phyloP scores from a whole-genome alignment of 1,140 invertebrate genomes.

The Homarus americanus region DNA sequence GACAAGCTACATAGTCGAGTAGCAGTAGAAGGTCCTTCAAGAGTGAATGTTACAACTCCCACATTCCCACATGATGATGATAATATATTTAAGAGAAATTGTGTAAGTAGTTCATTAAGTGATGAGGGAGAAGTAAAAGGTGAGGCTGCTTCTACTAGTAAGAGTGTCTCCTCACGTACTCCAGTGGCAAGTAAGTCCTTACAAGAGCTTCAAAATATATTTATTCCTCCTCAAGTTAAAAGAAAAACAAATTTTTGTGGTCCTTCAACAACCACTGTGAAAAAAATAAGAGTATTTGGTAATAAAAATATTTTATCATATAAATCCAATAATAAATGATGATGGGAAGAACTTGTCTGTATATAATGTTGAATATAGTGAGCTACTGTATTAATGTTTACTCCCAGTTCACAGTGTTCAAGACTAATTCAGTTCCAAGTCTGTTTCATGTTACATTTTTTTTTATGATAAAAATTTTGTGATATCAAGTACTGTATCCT shows the following conservation, averaged over 20 bases:
- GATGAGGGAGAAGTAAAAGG: not conserved
- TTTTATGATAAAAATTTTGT: not conserved
- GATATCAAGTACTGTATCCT: not conserved
- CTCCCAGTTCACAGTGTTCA: not conserved
- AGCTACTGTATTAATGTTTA: not conserved
- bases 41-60: too few species aligned
- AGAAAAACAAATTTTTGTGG: not conserved
- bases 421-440: not conserved
- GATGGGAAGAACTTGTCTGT: not conserved
- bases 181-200: not conserved
- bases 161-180: not conserved
- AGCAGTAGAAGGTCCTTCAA: not conserved
- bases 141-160: too few species aligned
- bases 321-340: not conserved
- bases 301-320: constrained; percentile 87
- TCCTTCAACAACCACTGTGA: not conserved
- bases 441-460: not conserved
- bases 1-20: not conserved
- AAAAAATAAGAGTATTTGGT: constrained; percentile 81
- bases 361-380: not conserved
- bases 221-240: not conserved
- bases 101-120: not conserved
- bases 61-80: not conserved
- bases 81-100: not conserved
- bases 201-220: not conserved